Base-by-base conservation (phyloP, 2,888 invertebrate species). In the Cheilosia vernalis region DNA sequence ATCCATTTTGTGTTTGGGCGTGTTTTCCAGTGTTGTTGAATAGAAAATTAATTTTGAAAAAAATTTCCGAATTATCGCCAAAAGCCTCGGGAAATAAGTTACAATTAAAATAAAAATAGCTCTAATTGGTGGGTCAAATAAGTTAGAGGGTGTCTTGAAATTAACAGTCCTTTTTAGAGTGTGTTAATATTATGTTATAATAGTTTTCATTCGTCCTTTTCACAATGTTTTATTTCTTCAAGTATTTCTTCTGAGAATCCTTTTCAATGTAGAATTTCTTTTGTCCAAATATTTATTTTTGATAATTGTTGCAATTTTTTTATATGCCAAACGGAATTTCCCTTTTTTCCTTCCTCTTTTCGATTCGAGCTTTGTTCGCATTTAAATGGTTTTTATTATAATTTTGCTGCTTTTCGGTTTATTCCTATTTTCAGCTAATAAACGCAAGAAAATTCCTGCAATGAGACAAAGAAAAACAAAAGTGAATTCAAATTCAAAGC, bases 1-100 rank as follows among this genome's bases (percentile, higher is more conserved):
- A 95, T 97, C 97, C 97, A 97, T 97, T 93, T 95, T 84, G 73
- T 49, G 7, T 72, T 37, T 58, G 4, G 72, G 69, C 44, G 40
- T 82, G 15, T 73, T 79, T 19, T 79, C 55, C 78, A 80, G 66
- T 61, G 42, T 78, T 86, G 56, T 63, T 19, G 49, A 73, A 63
- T 9, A 70, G 17, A 42, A 56, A 47, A 30, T 42, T 5, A 13
- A 55, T 47, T 66, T 69, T 37, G 66, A 69, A 47, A 37, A 37
- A 37, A 21, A 17, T 30, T 47, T 56, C 74, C 64, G 9, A 80
- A 66, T 61, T 44, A 17, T 53, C 33, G 67, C 64, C 69, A 70
- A 83, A 64, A 70, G 5, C 44, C 44, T 47, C 10, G 13, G 69
- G 64, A 58, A 27, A 51, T 27, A 51, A 51, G 15, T 56, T 58